These are phyloP conservation scores for Drosophila robusta DNA, from an alignment of 2,888 invertebrate species.

Conservation along the genomic window DNA sequence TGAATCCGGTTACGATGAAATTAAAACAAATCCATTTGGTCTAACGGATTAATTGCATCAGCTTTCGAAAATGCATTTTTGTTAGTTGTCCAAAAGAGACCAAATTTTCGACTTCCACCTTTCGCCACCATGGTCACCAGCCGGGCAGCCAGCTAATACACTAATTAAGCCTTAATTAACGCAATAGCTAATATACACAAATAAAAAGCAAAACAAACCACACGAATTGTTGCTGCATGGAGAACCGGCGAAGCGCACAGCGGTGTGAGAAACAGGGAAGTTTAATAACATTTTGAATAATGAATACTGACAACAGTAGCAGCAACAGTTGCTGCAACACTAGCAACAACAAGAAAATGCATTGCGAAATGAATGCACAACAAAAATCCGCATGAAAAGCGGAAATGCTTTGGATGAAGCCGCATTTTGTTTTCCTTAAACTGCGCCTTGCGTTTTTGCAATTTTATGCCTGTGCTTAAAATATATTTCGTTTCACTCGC, in stretches of 20 bases:
- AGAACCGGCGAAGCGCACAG: conserved; percentile 56
- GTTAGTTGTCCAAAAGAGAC: conserved; percentile 30
- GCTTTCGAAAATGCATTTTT: conserved; percentile 30
- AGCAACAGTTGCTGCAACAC: too few species aligned
- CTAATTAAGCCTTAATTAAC: conserved; percentile 76
- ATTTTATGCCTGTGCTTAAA: conserved; percentile 39
- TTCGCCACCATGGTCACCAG: conserved; percentile 69
- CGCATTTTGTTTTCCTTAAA: conserved; percentile 78
- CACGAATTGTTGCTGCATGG: conserved; percentile 44
- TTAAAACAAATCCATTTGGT: conserved; percentile 22
- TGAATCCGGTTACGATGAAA: background rate
- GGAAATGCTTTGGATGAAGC: conserved; percentile 68
- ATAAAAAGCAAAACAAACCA: conserved; percentile 43
- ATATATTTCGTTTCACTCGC: conserved; percentile 40
- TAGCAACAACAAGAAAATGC: conserved; percentile 44
- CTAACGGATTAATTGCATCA: conserved; percentile 25
- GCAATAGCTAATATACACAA: conserved; percentile 50
- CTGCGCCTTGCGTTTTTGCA: conserved; percentile 41
- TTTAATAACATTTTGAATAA: conserved; percentile 76
- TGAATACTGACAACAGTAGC: conserved; percentile 37
- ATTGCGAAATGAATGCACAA: conserved; percentile 64
- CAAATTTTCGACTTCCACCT: conserved; percentile 71
- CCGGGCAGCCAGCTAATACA: conserved; percentile 43
- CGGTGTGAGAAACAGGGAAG: conserved; percentile 68
- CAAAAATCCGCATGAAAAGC: conserved; percentile 68